Evolutionary conservation across 2,888 invertebrate genomes (phyloP).

Genomic region (Amphipyra tragopoginis): DNA sequence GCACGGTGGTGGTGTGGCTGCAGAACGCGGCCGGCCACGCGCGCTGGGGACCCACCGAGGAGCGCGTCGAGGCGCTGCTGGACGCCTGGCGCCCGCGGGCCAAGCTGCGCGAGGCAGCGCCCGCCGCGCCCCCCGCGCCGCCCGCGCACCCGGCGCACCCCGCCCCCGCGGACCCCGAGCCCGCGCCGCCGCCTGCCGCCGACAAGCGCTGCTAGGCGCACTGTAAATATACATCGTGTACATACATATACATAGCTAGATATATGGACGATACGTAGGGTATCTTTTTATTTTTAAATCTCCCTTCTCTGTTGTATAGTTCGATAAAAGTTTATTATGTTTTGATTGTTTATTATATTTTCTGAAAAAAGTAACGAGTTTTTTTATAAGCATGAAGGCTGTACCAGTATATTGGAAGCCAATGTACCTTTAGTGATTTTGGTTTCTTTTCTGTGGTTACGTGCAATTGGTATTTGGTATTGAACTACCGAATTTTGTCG

Average conservation of each 20-base stretch:
- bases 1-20: constrained; percentile 98
- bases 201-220: constrained; percentile 59
- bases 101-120: constrained; percentile 77
- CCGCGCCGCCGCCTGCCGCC: constrained; percentile 15
- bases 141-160: constrained; percentile 59
- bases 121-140: constrained; percentile 77
- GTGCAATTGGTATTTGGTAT: too few species aligned
- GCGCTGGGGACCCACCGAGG: constrained; percentile 98
- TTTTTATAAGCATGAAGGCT: constrained; percentile 7
- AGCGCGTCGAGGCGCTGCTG: constrained; percentile 95
- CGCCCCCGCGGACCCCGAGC: constrained; percentile 44
- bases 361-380: constrained; percentile 71
- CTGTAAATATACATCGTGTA: constrained; percentile 56
- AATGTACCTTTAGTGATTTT: too few species aligned
- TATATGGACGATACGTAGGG: constrained; percentile 71
- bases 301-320: constrained; percentile 87
- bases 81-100: constrained; percentile 96
- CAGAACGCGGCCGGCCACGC: constrained; percentile 97
- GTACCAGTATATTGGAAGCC: too few species aligned
- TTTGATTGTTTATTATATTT: constrained; percentile 89
- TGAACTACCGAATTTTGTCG: too few species aligned
- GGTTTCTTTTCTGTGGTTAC: too few species aligned
- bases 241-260: constrained; percentile 71
- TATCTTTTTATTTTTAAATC: constrained; percentile 76
- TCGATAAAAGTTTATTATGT: constrained; percentile 86